A percentile compares a stretch with the other conserved stretches of the same genome.
These are phyloP conservation scores for Diplazon laetatorius DNA, from an alignment of 2,888 invertebrate species.

Conservation along the genomic window DNA sequence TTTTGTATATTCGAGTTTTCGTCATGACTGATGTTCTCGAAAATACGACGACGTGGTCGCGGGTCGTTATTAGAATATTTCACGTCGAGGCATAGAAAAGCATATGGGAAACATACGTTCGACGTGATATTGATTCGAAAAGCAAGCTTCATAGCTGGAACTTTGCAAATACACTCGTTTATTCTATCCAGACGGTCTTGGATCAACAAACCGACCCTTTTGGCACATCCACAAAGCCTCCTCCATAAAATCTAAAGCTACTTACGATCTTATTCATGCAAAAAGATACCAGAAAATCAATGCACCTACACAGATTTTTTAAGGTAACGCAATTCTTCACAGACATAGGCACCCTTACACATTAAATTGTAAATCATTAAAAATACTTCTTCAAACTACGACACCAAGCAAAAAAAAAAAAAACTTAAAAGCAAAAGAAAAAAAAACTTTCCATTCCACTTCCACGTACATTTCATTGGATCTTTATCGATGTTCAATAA, in stretches of 20 bases:
- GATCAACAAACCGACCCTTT: not conserved
- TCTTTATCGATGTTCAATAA: no score
- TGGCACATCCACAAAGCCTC: not conserved
- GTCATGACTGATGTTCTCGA: not conserved
- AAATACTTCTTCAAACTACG: no score
- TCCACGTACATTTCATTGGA: no score
- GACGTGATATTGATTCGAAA: constrained; percentile 16
- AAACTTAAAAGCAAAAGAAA: no score
- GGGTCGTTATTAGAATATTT: constrained; percentile 3
- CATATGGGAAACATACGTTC: not conserved
- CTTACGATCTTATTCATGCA: not conserved
- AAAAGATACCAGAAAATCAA: not conserved
- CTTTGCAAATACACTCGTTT: constrained; percentile 1
- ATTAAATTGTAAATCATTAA: no score
- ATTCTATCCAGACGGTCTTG: not conserved
- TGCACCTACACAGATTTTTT: not conserved
- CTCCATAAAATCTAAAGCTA: not conserved
- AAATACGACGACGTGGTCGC: not conserved
- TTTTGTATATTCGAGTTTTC: not conserved
- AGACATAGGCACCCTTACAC: no score
- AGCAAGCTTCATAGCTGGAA: not conserved
- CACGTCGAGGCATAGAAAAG: constrained; percentile 2
- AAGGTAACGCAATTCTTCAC: no score
- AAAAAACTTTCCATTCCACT: no score
- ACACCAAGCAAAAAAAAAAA: no score